phyloP scores from a whole-genome alignment of 1,140 invertebrate species.

The Chironomus tepperi region DNA sequence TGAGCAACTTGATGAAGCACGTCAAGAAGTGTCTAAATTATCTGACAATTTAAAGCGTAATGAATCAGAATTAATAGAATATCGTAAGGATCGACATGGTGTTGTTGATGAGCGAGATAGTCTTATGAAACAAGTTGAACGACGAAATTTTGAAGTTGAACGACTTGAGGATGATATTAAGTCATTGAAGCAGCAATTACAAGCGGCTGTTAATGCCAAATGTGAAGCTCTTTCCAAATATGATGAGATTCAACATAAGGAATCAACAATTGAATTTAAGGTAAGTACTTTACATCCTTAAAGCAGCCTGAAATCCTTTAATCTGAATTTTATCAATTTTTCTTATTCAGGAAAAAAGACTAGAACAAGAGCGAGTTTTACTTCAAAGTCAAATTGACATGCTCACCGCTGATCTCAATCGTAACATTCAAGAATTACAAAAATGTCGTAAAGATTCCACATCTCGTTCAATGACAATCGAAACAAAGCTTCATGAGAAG shows the following conservation, averaged over 20 bases:
- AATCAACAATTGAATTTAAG: slow-evolving; percentile 66
- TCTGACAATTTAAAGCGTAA: slow-evolving; percentile 47
- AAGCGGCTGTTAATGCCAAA: slow-evolving; percentile 61
- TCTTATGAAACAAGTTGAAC: slow-evolving; percentile 55
- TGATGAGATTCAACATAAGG: slow-evolving; percentile 70
- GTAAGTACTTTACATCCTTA: neutral
- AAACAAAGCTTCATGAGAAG: slow-evolving; percentile 67
- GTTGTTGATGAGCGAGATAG: slow-evolving; percentile 62
- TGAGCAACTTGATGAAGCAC: slow-evolving; percentile 49
- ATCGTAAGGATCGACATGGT: slow-evolving; percentile 51
- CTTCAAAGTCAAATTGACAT: slow-evolving; percentile 65
- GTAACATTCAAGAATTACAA: slow-evolving; percentile 65
- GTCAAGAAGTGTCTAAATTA: slow-evolving; percentile 51
- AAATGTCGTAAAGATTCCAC: slow-evolving; percentile 65
- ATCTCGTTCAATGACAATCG: slow-evolving; percentile 57
- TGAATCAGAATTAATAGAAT: slow-evolving; percentile 46
- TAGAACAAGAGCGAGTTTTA: slow-evolving; percentile 68
- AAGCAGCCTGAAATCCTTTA: slow-evolving; percentile 26
- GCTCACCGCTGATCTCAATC: slow-evolving; percentile 65
- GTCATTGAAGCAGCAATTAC: slow-evolving; percentile 55
- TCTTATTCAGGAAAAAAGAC: slow-evolving; percentile 51
- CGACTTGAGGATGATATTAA: slow-evolving; percentile 53
- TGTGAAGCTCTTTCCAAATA: slow-evolving; percentile 69
- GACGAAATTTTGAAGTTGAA: slow-evolving; percentile 59
- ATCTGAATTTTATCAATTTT: slow-evolving; percentile 27